Percentiles rank a stretch among this genome's conserved stretches.
Conservation (phyloP, 2,113 vertebrate species). For the Harpagus bidentatus region DNA sequence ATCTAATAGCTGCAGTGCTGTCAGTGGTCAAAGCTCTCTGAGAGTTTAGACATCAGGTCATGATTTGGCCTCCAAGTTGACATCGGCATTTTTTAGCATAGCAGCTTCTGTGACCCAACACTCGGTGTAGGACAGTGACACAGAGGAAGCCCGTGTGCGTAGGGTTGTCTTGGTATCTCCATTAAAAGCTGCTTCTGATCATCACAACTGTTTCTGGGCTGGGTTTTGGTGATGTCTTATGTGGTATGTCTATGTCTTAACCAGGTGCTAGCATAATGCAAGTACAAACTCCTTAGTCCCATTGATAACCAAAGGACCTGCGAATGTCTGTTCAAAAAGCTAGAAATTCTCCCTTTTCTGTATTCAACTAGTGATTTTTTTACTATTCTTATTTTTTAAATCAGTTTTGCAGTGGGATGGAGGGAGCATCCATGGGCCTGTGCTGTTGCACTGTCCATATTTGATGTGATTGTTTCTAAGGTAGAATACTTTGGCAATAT, state of each 20-base stretch:
- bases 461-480: neutral
- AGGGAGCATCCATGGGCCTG: neutral
- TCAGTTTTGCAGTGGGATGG: neutral
- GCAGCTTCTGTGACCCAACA: neutral
- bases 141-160: rapidly evolving
- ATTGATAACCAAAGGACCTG: neutral
- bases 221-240: neutral
- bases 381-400: neutral
- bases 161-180: neutral
- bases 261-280: no score
- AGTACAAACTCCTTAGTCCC: neutral
- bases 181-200: neutral
- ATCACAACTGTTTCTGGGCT: neutral
- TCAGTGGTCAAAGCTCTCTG: no score
- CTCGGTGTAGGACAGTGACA: neutral
- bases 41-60: neutral
- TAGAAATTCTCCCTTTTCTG: neutral
- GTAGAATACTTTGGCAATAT: neutral
- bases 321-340: neutral
- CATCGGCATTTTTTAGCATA: neutral
- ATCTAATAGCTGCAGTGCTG: neutral
- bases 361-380: no score
- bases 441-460: neutral
- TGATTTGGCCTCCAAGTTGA: neutral
- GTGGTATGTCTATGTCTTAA: neutral